These are phyloP conservation scores for Chrysomallon squamiferum DNA, from an alignment of 1,140 invertebrate species.

Conservation along the genomic window DNA sequence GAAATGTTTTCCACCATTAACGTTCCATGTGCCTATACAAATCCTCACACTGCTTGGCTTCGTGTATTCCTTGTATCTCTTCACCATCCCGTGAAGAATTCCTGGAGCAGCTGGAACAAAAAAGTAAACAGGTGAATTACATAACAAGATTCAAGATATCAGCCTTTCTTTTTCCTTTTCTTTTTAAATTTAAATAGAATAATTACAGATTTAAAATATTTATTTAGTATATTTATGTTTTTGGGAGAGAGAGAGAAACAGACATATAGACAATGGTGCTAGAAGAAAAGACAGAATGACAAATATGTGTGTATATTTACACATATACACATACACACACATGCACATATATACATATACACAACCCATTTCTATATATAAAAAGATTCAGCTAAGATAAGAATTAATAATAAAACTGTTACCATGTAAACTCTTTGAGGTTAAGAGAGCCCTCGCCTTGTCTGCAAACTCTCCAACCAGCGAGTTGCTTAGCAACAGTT, in stretches of 20 bases:
- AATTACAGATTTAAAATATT: too few species aligned
- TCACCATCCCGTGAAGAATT: conserved; percentile 64
- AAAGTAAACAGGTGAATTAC: neutral
- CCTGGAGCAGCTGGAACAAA: conserved; percentile 62
- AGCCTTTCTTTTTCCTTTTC: too few species aligned
- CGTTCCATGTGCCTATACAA: conserved; percentile 96
- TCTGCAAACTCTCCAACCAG: conserved; percentile 90
- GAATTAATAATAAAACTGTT: too few species aligned
- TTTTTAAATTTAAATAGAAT: too few species aligned
- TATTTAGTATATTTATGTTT: too few species aligned
- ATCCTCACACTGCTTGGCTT: conserved; percentile 76
- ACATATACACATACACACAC: neutral
- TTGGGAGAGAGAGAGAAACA: too few species aligned
- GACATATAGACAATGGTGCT: too few species aligned
- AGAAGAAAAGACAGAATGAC: too few species aligned
- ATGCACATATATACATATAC: neutral
- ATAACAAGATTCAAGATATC: too few species aligned
- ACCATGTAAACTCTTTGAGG: conserved; percentile 86
- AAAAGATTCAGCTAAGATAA: too few species aligned
- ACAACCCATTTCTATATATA: neutral
- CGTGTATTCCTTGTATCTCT: conserved; percentile 84
- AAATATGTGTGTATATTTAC: too few species aligned
- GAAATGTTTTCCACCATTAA: conserved; percentile 99
- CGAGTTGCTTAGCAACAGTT: conserved; percentile 89
- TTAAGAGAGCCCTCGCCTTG: conserved; percentile 85